Conservation (phyloP, 2,113 vertebrate genomes). For the Crotalus horridus region DNA sequence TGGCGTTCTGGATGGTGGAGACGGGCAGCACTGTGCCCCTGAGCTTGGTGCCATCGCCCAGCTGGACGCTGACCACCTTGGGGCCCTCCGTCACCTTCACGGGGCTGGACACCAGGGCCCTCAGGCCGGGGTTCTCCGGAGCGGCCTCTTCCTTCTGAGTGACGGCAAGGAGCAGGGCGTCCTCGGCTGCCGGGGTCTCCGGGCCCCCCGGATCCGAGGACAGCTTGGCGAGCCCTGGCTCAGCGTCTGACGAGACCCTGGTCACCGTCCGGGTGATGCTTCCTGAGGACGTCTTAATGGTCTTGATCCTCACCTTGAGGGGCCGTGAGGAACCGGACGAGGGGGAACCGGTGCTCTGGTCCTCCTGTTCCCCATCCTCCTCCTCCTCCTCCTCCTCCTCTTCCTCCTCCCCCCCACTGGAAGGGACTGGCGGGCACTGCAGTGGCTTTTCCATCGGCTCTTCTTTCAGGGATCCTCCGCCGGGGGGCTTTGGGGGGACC, state of each 20-base stretch:
- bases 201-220: not conserved
- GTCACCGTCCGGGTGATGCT: conserved; percentile 84
- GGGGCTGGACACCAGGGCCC: conserved; percentile 40
- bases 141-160: conserved; percentile 24
- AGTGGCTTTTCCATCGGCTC: conserved; percentile 52
- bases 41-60: conserved; percentile 72
- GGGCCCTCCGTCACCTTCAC: conserved; percentile 55
- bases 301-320: conserved; percentile 94
- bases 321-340: conserved; percentile 75
- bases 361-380: conserved; percentile 60
- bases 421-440: conserved; percentile 50
- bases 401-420: conserved; percentile 74
- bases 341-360: conserved; percentile 63
- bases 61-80: conserved; percentile 67
- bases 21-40: conserved; percentile 82
- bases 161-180: rapidly evolving
- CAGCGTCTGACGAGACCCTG: conserved; percentile 75
- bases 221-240: conserved; percentile 10
- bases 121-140: not conserved
- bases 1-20: conserved; percentile 85
- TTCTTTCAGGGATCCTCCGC: conserved; percentile 49
- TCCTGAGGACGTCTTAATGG: conserved; percentile 84
- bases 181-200: rapidly evolving
- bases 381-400: conserved; percentile 75
- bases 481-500: conserved; percentile 38